A percentile compares a stretch with the other conserved stretches of the same genome.
Evolutionary conservation across 2,797 vertebrate genomes (phyloP).

Genomic region (Cyclopterus lumpus): DNA sequence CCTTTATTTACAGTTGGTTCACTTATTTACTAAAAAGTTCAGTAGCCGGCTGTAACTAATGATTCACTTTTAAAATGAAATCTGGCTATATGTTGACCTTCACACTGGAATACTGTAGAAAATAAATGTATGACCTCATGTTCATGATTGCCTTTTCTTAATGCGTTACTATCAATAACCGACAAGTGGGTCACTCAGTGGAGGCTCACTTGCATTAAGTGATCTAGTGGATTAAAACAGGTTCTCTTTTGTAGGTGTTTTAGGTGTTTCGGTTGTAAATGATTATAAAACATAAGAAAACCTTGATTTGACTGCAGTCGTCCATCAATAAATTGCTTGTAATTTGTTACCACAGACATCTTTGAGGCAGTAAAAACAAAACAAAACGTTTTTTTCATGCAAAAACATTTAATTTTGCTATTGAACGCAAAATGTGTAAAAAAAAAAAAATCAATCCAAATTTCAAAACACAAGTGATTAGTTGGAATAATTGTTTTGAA

Average conservation of each 20-base stretch:
- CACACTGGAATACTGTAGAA: slow-evolving; percentile 78
- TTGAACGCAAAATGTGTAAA: slow-evolving; percentile 75
- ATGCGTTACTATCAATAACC: neutral
- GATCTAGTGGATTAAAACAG: slow-evolving; percentile 42
- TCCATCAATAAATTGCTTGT: neutral
- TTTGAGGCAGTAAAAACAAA: slow-evolving; percentile 9
- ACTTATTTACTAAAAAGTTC: slow-evolving; percentile 25
- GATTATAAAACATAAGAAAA: neutral
- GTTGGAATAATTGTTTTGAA: slow-evolving; percentile 39
- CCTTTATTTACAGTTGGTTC: slow-evolving; percentile 12
- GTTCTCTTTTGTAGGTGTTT: neutral
- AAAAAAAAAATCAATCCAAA: slow-evolving; percentile 4
- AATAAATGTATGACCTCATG: slow-evolving; percentile 82
- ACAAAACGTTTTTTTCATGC: slow-evolving; percentile 3
- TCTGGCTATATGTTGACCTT: slow-evolving; percentile 62
- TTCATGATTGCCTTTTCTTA: neutral
- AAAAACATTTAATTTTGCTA: slow-evolving; percentile 69
- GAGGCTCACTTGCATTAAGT: slow-evolving; percentile 21
- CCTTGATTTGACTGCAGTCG: neutral
- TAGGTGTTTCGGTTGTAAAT: neutral
- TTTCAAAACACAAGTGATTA: slow-evolving; percentile 55
- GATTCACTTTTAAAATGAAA: slow-evolving; percentile 34
- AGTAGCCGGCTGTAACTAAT: slow-evolving; percentile 18
- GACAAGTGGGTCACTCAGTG: slow-evolving; percentile 21
- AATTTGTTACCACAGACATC: neutral